Base-by-base conservation (phyloP, 2,888 invertebrate species). In the Noctua pronuba region DNA sequence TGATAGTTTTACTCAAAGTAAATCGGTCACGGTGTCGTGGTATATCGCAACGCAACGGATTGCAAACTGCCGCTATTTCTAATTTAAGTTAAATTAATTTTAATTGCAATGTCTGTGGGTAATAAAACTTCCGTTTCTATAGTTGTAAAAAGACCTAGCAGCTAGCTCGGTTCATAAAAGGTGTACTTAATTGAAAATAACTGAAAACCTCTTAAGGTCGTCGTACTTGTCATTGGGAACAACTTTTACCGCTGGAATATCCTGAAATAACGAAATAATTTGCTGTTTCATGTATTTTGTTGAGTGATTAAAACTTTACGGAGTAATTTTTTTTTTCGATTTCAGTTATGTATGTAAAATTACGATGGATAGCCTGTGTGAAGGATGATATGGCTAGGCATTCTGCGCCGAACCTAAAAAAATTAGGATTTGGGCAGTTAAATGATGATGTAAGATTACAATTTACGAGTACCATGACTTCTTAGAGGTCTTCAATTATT, bases 11-110 rank as follows among this genome's bases (percentile, higher is more conserved):
- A 38, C 46, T 69, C 28, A 49, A 62, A 66, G 41, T 38, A 64
- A 82, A 75, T 71, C 69, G 79, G 62, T 79, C 60, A 79, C 52
- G 58, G 66, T 72, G 65, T 62, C 58, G 52, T 65, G 58, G 79
- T 79, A 70, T 74, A 79, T 83, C 52, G 82, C 73, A 82, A 78
- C 58, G 44, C 73, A 82, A 78, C 58, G 44, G 71, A 80, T 76
- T 80, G 80, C 84, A 80, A 80, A 74, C 46, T n/a, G 68, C 70
- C 70, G 75, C 70, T 80, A 83, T 72, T 80, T 76, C 81, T 75
- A 71, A 70, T 65, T 83, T 73, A 65, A 82, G 28, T 72, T 80
- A 67, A 77, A 79, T 79, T 84, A 64, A 18, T 83, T 83, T 81
- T 81, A 83, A 83, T 81, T 83, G 49, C 66, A 68, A 79, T 81